A percentile compares a stretch with the other conserved stretches of the same genome.
Evolutionary conservation across 2,888 invertebrate species (phyloP).

Genomic region (Maniola hyperantus): DNA sequence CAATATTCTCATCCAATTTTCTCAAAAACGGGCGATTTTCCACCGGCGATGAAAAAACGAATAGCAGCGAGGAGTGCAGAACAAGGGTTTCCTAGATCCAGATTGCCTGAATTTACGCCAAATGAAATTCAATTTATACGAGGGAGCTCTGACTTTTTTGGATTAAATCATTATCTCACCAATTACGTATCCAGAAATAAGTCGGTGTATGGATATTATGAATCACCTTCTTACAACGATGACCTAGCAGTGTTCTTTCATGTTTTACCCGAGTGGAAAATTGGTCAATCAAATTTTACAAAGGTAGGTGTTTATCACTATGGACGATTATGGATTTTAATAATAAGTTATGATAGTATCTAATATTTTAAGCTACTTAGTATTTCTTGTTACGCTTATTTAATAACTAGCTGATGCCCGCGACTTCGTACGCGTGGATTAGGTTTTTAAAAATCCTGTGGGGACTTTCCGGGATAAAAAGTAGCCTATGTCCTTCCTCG

Average conservation of each 20-base stretch:
- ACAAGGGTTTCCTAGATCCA: constrained; percentile 63
- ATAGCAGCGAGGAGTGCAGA: constrained; percentile 60
- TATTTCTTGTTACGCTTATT: too few relatives aligned
- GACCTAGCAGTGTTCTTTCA: constrained; percentile 42
- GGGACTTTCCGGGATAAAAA: too few relatives aligned
- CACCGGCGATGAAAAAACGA: constrained; percentile 56
- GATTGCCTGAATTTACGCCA: constrained; percentile 65
- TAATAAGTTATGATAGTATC: too few relatives aligned
- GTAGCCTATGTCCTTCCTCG: too few relatives aligned
- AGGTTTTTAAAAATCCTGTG: too few relatives aligned
- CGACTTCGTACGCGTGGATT: too few relatives aligned
- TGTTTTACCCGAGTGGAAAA: constrained; percentile 41
- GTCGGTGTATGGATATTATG: constrained; percentile 30
- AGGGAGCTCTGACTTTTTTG: constrained; percentile 52
- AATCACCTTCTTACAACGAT: constrained; percentile 39
- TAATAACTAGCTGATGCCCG: too few relatives aligned
- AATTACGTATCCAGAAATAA: constrained; percentile 45
- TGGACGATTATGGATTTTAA: too few relatives aligned
- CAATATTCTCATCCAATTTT: constrained; percentile 33
- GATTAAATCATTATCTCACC: constrained; percentile 86
- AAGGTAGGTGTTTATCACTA: too few relatives aligned
- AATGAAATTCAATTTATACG: constrained; percentile 55
- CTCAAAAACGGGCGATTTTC: constrained; percentile 63
- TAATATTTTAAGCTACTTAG: too few relatives aligned
- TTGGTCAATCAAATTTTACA: constrained; percentile 35